Conservation (phyloP, 2,888 invertebrate genomes). For the Phymatocera aterrima region DNA sequence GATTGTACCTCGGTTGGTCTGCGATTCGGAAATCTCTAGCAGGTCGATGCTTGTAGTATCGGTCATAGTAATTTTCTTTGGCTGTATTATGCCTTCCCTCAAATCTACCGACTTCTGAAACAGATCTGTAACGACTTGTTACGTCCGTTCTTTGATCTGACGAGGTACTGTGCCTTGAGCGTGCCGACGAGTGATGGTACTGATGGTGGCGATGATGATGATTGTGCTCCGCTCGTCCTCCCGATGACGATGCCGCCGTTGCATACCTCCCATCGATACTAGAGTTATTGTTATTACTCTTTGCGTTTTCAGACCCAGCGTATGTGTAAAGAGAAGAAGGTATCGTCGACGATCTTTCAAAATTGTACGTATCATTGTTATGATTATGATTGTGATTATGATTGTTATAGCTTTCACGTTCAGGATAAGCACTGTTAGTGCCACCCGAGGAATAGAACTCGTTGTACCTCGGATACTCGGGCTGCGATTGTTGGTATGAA, state of each 20-base stretch:
- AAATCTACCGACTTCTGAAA: not conserved
- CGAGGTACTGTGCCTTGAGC: not conserved
- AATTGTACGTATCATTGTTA: constrained; percentile 3
- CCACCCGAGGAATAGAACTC: not conserved
- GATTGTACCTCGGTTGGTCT: constrained; percentile 2
- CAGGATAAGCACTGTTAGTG: not conserved
- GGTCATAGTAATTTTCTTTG: constrained; percentile 72
- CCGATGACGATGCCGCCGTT: not conserved
- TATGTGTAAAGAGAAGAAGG: constrained; percentile 7
- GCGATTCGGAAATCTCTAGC: constrained; percentile 69
- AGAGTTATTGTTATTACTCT: not conserved
- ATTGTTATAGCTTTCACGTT: constrained; percentile 1
- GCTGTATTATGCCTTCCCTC: constrained; percentile 40
- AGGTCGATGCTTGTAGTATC: constrained; percentile 72
- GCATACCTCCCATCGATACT: not conserved
- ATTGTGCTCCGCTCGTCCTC: not conserved
- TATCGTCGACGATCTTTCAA: not conserved
- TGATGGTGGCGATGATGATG: constrained; percentile 28
- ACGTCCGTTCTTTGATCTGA: constrained; percentile 23
- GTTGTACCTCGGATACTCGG: constrained; percentile 49
- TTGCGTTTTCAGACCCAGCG: not conserved
- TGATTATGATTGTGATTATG: not conserved
- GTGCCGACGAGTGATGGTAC: constrained; percentile 2
- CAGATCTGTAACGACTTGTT: constrained; percentile 5
- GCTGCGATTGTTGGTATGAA: not conserved